Conservation (phyloP, 2,888 invertebrate genomes). For the Papilio demoleus region DNA sequence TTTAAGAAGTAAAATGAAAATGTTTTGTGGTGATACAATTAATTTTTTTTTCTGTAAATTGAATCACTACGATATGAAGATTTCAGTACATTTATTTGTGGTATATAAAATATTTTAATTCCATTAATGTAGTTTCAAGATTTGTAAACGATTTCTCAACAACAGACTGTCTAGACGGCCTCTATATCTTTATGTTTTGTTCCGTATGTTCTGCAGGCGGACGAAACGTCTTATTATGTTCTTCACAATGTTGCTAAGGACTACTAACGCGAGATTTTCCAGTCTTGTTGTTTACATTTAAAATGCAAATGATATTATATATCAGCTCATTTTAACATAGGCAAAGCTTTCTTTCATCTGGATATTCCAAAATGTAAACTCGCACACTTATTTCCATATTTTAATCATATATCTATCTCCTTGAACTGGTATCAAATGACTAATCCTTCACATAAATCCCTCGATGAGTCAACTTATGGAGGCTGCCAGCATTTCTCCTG, state of each 20-base stretch:
- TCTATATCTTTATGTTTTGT: neutral
- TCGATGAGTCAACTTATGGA: conserved; percentile 33
- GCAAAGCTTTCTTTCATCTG: neutral
- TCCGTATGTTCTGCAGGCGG: conserved; percentile 8
- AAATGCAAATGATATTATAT: too few relatives aligned
- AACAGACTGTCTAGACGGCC: conserved; percentile 4
- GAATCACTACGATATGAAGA: too few relatives aligned
- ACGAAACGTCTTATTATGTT: conserved; percentile 6
- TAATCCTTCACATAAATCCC: conserved; percentile 12
- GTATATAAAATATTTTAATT: neutral
- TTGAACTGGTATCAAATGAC: neutral
- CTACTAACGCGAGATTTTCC: conserved; percentile 2
- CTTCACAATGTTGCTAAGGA: conserved; percentile 8
- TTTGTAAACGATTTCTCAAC: neutral
- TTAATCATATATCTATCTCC: neutral
- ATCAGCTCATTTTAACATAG: too few relatives aligned
- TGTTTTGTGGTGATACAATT: too few relatives aligned
- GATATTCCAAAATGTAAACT: too few relatives aligned
- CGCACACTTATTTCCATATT: too few relatives aligned
- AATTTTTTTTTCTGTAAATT: too few relatives aligned
- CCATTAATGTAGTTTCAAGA: neutral
- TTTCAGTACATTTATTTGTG: too few relatives aligned
- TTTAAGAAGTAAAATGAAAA: too few relatives aligned
- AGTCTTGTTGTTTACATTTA: neutral
- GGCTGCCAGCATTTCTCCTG: conserved; percentile 22